Base-by-base conservation (phyloP, 2,888 invertebrate species). In the Celastrina argiolus region DNA sequence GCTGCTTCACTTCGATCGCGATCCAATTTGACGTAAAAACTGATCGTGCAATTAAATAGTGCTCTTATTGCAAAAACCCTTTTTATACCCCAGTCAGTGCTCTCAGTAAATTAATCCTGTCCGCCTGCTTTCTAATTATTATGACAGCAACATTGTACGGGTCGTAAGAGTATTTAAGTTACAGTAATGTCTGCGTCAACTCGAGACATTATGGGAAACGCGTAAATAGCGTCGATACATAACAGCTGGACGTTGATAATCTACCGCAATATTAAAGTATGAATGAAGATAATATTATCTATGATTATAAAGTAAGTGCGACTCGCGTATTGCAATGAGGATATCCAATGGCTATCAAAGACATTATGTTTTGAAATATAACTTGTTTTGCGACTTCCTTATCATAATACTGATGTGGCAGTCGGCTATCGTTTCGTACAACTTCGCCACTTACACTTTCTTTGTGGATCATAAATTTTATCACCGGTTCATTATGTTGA, bases 381-480 rank as follows among this genome's bases (percentile, higher is more conserved):
- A 66, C 67, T 58, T 63, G 66, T 66, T 64, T 51, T 65, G 68
- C 41, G 58, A 67, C 69, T 70, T 70, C 67, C 70, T 66, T 67
- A 70, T 69, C 69, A 56, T 39, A 51, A 64, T 61, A 63, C 61
- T 68, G 66, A 66, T 69, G 61, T 39, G 64, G 63, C 69, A 59
- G 51, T 64, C 63, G 64, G 59, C 66, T 67, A 65, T 70, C 63
- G 67, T 64, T 65, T 68, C 67, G 65, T 66, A 69, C 22, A 34
- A 69, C 67, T 63, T 65, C 67, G 41, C 39, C 68, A 68, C 69
- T 69, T 68, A 59, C 66, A 68, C 70, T 70, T 70, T 70, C 70
- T 69, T 69, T 67, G 39, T 39, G 58, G 66, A n/a, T 66, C 65
- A 56, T 69, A 65, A 67, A 69, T 64, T 58, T 68, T 56, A 63